Evolutionary conservation across 2,113 vertebrate genomes (phyloP).

Genomic region (Rhombomys opimus): DNA sequence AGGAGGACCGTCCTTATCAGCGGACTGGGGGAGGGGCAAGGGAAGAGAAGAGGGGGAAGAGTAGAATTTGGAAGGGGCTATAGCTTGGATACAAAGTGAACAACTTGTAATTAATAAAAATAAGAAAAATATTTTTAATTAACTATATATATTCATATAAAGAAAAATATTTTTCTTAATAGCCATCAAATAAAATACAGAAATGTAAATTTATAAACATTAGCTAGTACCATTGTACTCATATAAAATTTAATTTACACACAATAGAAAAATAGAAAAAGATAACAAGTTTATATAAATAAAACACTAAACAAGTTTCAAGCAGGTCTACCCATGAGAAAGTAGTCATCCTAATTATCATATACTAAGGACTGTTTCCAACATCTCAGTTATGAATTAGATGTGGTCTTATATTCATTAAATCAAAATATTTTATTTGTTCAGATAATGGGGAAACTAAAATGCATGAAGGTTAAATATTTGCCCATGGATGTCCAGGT

Average conservation of each 20-base stretch:
- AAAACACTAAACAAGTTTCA: background rate
- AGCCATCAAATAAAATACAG: background rate
- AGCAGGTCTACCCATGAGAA: background rate
- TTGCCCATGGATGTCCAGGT: background rate
- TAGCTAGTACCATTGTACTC: background rate
- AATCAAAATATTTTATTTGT: background rate
- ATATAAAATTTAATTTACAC: background rate
- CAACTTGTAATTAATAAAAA: too few relatives aligned
- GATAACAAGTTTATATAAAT: background rate
- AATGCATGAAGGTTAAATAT: background rate
- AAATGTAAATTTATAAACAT: background rate
- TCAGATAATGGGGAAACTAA: background rate
- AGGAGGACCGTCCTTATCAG: too few relatives aligned
- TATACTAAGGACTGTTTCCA: background rate
- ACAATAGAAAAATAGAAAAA: background rate
- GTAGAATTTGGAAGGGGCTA: too few relatives aligned
- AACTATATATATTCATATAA: too few relatives aligned
- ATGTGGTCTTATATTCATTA: background rate
- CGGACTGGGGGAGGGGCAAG: too few relatives aligned
- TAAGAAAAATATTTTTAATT: too few relatives aligned
- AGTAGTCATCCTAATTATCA: background rate
- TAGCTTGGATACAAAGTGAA: too few relatives aligned
- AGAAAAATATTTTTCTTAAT: background rate
- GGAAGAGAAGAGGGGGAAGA: too few relatives aligned
- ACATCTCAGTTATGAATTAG: background rate